These are phyloP conservation scores for Sphyrna mokarran DNA, from an alignment of 2,113 vertebrate species.

Conservation along the genomic window DNA sequence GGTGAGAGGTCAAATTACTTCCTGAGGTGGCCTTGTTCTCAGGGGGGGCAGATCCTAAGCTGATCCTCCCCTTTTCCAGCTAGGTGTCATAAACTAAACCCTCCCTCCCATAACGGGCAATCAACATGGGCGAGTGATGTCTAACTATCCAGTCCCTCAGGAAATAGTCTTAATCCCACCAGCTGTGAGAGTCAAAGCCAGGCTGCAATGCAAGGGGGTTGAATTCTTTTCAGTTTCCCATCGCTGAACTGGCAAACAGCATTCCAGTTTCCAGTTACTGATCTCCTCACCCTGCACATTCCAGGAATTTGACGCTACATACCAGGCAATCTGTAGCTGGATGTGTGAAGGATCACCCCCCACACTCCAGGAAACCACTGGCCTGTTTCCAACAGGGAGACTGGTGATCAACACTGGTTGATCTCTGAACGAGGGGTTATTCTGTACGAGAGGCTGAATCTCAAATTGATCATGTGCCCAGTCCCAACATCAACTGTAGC, in stretches of 20 bases:
- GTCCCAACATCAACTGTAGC: neutral
- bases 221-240: neutral
- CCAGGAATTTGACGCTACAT: neutral
- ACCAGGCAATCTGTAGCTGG: neutral
- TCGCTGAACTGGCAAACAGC: neutral
- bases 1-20: neutral
- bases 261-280: neutral
- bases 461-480: neutral
- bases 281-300: neutral
- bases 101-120: too few species aligned
- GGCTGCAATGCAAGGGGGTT: neutral
- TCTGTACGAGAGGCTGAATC: neutral
- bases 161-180: neutral
- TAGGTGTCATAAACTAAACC: neutral
- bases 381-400: neutral
- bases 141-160: neutral
- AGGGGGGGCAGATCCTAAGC: too few species aligned
- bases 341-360: too few species aligned
- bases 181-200: neutral
- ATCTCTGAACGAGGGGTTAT: neutral
- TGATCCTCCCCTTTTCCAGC: neutral
- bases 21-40: neutral
- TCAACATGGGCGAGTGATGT: neutral
- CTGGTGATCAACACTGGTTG: neutral
- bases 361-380: neutral